Evolutionary conservation across 1,140 invertebrate genomes (phyloP), one percentile per base, ranked within the genome.

Genomic region (Uloborus diversus): DNA sequence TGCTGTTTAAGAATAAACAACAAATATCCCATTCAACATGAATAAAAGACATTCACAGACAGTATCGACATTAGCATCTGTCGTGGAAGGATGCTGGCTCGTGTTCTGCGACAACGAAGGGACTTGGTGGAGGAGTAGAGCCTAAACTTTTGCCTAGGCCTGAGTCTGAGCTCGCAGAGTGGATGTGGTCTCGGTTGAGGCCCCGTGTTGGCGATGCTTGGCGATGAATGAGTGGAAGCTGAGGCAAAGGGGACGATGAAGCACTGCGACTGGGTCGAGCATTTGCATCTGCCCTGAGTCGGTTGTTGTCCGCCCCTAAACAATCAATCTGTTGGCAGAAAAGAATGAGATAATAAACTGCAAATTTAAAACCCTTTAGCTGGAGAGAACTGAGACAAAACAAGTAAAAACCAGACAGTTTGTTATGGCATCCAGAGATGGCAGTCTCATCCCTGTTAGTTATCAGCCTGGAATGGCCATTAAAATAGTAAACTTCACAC

Each of bases 151-250:
- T 84, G 14, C 82, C 83, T 0, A 84, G 51, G 35, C 84, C 84
- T 1, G 84, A 85, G 53, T 84, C 84, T 23, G 84, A 83, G 66
- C 82, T 84, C 11, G 79, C 80, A 5, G 82, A 83, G 32, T 81
- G 81, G 20, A 80, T 83, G 33, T 73, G 66, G 3, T 83, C 82
- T 51, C 81, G 75, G 68, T 82, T 78, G 61, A 83, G 68, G 11
- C 80, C 76, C 35, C 81, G 56, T 9, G 62, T 75, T 14, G 69
- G 79, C 14, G 75, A 80, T 2, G 65, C 47, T 56, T 79, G 68
- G 23, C 69, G 59, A 32, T 75, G 81, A 35, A 81, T 32, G 17
- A 75, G 51, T 2, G 69, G 81, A n/a, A 82, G n/a, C 11, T 79
- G 82, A 11, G 80, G 81, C 57, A 82, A 20, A 3, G 80, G 81